phyloP scores from a whole-genome alignment of 2,888 invertebrate species.

The Seira sanloemensis region DNA sequence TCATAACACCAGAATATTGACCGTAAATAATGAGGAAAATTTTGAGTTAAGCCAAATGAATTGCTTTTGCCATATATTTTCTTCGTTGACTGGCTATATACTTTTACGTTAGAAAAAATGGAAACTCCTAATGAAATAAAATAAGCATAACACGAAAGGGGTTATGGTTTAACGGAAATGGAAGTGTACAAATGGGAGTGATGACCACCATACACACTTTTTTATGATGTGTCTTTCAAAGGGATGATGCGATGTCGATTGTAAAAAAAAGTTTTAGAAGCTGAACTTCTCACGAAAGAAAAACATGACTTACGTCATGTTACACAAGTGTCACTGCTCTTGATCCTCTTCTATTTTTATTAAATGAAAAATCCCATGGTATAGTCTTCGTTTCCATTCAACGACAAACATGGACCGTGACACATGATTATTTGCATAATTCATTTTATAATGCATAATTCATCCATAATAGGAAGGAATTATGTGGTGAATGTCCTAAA shows the following conservation, averaged over 20 bases:
- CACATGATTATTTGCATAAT: slow-evolving; percentile 61
- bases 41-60: background rate
- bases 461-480: slow-evolving; percentile 37
- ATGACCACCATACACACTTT: background rate
- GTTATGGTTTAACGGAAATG: slow-evolving; percentile 60
- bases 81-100: too few relatives aligned
- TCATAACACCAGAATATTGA: slow-evolving; percentile 51
- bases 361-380: background rate
- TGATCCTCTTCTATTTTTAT: slow-evolving; percentile 20
- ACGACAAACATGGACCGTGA: slow-evolving; percentile 55
- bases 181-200: slow-evolving; percentile 57
- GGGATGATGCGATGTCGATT: background rate
- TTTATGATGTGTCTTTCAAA: background rate
- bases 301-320: background rate
- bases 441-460: slow-evolving; percentile 14
- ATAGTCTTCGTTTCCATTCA: background rate
- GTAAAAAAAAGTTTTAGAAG: background rate
- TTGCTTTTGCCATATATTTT: slow-evolving; percentile 30
- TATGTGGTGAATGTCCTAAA: slow-evolving; percentile 50
- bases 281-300: background rate
- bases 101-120: background rate
- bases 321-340: slow-evolving; percentile 48
- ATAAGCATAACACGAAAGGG: slow-evolving; percentile 27
- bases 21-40: slow-evolving; percentile 54
- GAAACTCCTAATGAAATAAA: background rate